Evolutionary conservation across 92 coral and sea anemone species (phyloP).

Genomic region (Phenganax stokvisi): DNA sequence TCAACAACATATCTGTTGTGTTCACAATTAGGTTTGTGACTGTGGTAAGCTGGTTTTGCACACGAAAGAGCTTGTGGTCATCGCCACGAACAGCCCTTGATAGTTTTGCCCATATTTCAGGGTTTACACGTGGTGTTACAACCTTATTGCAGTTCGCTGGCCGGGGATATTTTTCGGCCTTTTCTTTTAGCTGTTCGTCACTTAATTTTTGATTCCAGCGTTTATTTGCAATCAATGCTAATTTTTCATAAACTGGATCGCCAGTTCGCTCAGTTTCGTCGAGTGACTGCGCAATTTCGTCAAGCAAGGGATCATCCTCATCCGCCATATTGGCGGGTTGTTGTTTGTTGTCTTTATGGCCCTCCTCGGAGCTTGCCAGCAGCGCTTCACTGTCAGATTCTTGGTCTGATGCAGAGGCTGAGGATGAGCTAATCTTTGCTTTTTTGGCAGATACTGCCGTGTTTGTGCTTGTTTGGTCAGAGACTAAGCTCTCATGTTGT

Average conservation of each 20-base stretch:
- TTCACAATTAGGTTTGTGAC: slow-evolving; percentile 32
- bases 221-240: neutral
- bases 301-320: slow-evolving; percentile 43
- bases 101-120: slow-evolving; percentile 51
- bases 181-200: slow-evolving; percentile 8
- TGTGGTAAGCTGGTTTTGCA: slow-evolving; percentile 22
- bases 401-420: neutral
- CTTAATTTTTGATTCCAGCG: slow-evolving; percentile 7
- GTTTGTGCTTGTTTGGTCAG: no score
- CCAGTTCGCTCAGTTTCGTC: slow-evolving; percentile 48
- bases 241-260: slow-evolving; percentile 24
- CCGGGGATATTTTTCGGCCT: slow-evolving; percentile 40
- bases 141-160: slow-evolving; percentile 48
- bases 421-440: neutral
- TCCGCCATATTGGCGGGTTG: slow-evolving; percentile 15
- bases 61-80: neutral
- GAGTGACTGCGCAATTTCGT: slow-evolving; percentile 48
- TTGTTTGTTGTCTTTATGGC: neutral
- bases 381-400: neutral
- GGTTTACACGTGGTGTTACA: slow-evolving; percentile 52
- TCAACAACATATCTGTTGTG: neutral
- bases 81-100: neutral
- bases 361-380: neutral
- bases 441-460: no score
- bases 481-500: no score